phyloP scores from a whole-genome alignment of 2,113 vertebrate species.

The Tragulus kanchil region DNA sequence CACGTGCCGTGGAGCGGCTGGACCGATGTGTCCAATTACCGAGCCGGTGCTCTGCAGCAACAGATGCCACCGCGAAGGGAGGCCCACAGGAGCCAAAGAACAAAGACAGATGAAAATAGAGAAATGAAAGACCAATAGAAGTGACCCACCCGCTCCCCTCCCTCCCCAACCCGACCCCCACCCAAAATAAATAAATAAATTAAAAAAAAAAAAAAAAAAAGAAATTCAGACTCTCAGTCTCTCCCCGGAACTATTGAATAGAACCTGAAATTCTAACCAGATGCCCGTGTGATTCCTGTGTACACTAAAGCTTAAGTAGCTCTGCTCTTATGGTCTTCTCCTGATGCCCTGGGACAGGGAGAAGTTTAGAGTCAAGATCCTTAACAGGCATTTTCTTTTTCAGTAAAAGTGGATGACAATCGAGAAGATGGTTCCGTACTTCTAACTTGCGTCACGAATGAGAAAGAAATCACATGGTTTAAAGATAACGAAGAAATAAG shows the following conservation, averaged over 20 bases:
- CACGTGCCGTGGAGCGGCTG: too few relatives aligned
- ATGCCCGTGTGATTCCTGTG: neutral
- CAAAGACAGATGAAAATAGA: too few relatives aligned
- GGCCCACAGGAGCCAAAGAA: too few relatives aligned
- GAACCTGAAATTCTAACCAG: neutral
- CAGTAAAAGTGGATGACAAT: conserved; percentile 53
- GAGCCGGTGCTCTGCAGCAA: too few relatives aligned
- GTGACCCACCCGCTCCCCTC: too few relatives aligned
- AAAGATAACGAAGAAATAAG: neutral
- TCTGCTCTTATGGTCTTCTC: neutral
- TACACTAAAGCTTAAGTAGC: neutral
- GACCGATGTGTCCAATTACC: too few relatives aligned
- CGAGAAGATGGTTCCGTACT: conserved; percentile 69
- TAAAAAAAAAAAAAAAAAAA: too few relatives aligned
- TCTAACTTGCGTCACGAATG: conserved; percentile 15
- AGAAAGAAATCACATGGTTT: neutral
- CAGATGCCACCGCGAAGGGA: too few relatives aligned
- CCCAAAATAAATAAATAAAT: too few relatives aligned
- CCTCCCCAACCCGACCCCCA: too few relatives aligned
- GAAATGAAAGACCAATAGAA: too few relatives aligned
- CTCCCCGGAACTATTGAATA: neutral
- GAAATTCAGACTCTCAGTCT: neutral
- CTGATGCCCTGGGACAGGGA: neutral
- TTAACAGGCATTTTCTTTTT: conserved; percentile 43
- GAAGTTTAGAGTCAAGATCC: neutral